Conservation (phyloP, 37 sponge, comb jelly and placozoan genomes). For the Hexactinellida sp. region DNA sequence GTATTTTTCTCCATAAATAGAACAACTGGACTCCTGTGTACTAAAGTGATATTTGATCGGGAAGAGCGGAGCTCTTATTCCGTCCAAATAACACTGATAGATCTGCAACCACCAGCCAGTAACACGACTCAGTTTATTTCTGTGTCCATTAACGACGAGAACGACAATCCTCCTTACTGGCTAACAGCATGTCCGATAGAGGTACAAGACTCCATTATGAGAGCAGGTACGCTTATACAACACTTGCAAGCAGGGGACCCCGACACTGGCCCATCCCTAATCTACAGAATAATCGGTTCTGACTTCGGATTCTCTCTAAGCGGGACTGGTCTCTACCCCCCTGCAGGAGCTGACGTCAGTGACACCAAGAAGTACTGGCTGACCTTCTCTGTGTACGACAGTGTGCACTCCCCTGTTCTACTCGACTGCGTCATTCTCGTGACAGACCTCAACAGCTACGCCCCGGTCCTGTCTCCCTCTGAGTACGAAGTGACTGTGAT, state of each 20-base stretch:
- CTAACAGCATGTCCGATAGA: neutral
- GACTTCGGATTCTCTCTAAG: neutral
- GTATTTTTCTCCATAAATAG: neutral
- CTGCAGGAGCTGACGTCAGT: neutral
- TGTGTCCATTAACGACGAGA: neutral
- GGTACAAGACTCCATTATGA: neutral
- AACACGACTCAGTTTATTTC: neutral
- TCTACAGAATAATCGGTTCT: neutral
- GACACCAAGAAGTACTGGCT: neutral
- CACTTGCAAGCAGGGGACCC: neutral
- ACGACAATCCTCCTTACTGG: neutral
- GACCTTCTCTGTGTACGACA: neutral
- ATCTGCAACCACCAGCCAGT: neutral
- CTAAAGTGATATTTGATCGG: neutral
- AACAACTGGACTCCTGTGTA: neutral
- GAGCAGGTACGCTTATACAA: neutral
- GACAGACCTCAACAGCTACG: neutral
- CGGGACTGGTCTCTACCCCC: neutral
- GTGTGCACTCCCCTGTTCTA: neutral
- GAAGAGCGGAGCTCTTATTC: neutral
- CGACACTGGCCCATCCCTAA: neutral
- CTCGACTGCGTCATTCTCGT: neutral
- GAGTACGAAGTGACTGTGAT: neutral
- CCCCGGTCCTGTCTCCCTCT: neutral
- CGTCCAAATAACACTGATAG: neutral